A percentile compares a stretch with the other conserved stretches of the same genome.
Conservation (phyloP, 2,888 invertebrate species). For the Agrochola lota region DNA sequence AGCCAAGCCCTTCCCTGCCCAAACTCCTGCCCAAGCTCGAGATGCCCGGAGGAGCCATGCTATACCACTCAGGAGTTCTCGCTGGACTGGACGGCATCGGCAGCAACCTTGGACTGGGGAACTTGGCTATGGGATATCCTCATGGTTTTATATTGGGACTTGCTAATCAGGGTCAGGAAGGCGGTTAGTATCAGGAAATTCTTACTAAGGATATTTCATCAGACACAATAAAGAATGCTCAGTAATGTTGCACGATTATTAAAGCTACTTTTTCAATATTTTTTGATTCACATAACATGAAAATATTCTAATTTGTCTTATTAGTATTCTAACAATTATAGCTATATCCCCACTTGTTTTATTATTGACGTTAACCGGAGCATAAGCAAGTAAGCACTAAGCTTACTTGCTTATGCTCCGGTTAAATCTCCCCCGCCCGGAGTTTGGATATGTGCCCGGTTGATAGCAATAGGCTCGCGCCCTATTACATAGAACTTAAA, state of each 20-base stretch:
- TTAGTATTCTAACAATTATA: not conserved
- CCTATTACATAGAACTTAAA: too few relatives aligned
- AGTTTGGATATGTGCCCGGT: too few relatives aligned
- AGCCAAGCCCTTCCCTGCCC: constrained; percentile 77
- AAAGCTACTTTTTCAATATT: not conserved
- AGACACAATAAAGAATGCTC: not conserved
- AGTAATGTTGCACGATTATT: not conserved
- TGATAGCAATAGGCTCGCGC: too few relatives aligned
- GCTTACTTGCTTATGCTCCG: too few relatives aligned
- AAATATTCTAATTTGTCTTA: not conserved
- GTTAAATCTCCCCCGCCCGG: not conserved
- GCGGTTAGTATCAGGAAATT: constrained; percentile 74
- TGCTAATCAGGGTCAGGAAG: constrained; percentile 88
- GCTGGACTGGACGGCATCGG: constrained; percentile 83
- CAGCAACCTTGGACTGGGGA: constrained; percentile 84
- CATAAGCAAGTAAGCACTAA: not conserved
- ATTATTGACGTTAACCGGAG: not conserved
- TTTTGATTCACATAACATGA: not conserved
- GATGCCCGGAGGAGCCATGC: constrained; percentile 87
- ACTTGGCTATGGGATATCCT: constrained; percentile 87
- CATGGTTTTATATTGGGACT: constrained; percentile 88
- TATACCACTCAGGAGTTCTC: constrained; percentile 84
- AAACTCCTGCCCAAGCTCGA: constrained; percentile 85
- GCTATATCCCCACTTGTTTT: not conserved
- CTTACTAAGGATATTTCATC: not conserved